Percentiles rank a stretch among this genome's conserved stretches.
Evolutionary conservation across 1,140 invertebrate genomes (phyloP).

Genomic region (Pararge aegeria): DNA sequence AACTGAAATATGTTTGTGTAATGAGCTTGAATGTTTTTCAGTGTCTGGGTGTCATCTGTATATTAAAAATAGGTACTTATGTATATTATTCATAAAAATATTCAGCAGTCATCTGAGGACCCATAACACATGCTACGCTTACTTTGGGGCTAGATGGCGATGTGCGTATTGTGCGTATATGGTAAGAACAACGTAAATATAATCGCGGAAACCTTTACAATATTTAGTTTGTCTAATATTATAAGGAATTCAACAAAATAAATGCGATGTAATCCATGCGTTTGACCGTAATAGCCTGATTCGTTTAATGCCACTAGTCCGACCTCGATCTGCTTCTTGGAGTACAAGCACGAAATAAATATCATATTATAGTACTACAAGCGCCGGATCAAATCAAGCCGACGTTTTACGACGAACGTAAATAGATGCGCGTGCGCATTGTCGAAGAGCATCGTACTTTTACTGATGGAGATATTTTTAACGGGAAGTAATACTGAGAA

Average conservation of each 20-base stretch:
- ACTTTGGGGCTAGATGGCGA: too few relatives aligned
- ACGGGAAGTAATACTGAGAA: not conserved
- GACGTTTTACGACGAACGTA: conserved; percentile 47
- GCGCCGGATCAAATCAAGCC: conserved; percentile 46
- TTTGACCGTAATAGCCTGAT: conserved; percentile 21
- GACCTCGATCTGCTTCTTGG: conserved; percentile 46
- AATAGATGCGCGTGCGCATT: conserved; percentile 46
- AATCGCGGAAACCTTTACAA: not conserved
- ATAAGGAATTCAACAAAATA: conserved; percentile 1
- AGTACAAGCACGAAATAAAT: conserved; percentile 20
- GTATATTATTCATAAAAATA: too few relatives aligned
- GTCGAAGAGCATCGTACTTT: conserved; percentile 26
- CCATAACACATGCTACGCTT: too few relatives aligned
- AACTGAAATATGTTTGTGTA: too few relatives aligned
- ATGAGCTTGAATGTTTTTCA: too few relatives aligned
- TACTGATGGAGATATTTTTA: conserved; percentile 25
- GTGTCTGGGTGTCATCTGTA: too few relatives aligned
- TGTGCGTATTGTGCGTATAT: too few relatives aligned
- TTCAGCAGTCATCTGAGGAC: too few relatives aligned
- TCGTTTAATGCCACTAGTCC: conserved; percentile 32
- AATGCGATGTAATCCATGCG: conserved; percentile 8
- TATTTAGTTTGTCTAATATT: not conserved
- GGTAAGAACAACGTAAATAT: too few relatives aligned
- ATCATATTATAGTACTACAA: conserved; percentile 29
- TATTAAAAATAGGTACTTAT: too few relatives aligned